These are phyloP conservation scores for Brachypodius melanocephalos DNA, from an alignment of 2,113 vertebrate species.

Conservation along the genomic window DNA sequence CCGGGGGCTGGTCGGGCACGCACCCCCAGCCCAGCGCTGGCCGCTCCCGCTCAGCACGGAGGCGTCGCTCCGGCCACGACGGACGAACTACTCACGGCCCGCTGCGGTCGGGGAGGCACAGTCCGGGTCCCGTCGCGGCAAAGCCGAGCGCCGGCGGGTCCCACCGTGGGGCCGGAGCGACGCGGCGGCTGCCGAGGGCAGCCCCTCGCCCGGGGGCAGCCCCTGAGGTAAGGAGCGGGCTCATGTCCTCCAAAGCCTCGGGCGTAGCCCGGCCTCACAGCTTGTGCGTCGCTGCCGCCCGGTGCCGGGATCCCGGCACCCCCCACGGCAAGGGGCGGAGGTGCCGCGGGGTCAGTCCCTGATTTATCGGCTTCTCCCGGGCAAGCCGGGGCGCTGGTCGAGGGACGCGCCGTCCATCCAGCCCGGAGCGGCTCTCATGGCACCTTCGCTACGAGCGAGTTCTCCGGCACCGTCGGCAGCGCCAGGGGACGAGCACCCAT, in stretches of 20 bases:
- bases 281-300: conserved; percentile 1
- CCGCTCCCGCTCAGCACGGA: neutral
- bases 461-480: neutral
- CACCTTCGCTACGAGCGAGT: neutral
- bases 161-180: neutral
- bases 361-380: conserved; percentile 4
- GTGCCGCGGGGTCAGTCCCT: conserved; percentile 21
- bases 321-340: neutral
- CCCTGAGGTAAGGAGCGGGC: conserved; percentile 54
- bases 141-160: neutral
- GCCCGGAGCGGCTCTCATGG: neutral
- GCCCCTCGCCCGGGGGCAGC: neutral
- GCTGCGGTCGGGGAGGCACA: neutral
- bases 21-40: neutral
- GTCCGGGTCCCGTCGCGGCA: neutral
- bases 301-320: neutral
- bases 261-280: conserved; percentile 11
- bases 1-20: neutral
- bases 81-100: conserved; percentile 24
- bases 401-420: neutral
- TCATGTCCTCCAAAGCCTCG: conserved; percentile 50
- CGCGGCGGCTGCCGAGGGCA: neutral
- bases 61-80: neutral
- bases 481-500: neutral
- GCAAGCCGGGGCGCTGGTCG: neutral